A percentile compares a stretch with the other conserved stretches of the same genome.
Conservation (phyloP, 2,113 vertebrate genomes). For the Paramisgurnus dabryanus region DNA sequence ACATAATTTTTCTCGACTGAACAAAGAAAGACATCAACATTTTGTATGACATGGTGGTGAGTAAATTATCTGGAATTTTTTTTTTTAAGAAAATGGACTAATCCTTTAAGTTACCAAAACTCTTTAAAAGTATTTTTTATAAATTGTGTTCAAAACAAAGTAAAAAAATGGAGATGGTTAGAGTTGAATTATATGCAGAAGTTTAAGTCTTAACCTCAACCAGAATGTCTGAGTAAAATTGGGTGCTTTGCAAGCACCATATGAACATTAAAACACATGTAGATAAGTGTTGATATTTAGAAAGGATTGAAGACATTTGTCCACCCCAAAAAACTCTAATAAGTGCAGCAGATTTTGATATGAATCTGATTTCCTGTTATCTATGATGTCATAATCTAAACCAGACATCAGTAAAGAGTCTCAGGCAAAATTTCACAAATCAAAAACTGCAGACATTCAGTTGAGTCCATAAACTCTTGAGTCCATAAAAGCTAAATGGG, state of each 20-base stretch:
- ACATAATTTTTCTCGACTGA: too few relatives aligned
- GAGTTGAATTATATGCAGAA: neutral
- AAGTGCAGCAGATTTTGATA: conserved; percentile 36
- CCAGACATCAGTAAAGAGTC: conserved; percentile 31
- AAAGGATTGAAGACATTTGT: conserved; percentile 37
- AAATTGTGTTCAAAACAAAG: too few relatives aligned
- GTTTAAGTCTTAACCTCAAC: neutral
- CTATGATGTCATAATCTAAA: conserved; percentile 44
- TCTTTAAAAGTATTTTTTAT: too few relatives aligned
- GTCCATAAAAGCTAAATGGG: neutral
- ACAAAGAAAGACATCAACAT: too few relatives aligned
- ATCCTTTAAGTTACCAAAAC: too few relatives aligned
- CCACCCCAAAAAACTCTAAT: neutral
- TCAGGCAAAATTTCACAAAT: neutral
- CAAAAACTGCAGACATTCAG: neutral
- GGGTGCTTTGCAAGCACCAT: neutral
- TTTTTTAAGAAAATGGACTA: too few relatives aligned
- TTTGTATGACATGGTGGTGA: too few relatives aligned
- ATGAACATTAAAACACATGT: conserved; percentile 25
- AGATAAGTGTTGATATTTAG: conserved; percentile 30
- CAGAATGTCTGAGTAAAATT: neutral
- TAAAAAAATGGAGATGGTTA: too few relatives aligned
- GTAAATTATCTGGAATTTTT: too few relatives aligned
- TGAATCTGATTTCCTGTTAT: conserved; percentile 50
- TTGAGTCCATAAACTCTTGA: neutral